Evolutionary conservation across 2,797 vertebrate genomes (phyloP).

Genomic region (Acrossocheilus wenchowensis): DNA sequence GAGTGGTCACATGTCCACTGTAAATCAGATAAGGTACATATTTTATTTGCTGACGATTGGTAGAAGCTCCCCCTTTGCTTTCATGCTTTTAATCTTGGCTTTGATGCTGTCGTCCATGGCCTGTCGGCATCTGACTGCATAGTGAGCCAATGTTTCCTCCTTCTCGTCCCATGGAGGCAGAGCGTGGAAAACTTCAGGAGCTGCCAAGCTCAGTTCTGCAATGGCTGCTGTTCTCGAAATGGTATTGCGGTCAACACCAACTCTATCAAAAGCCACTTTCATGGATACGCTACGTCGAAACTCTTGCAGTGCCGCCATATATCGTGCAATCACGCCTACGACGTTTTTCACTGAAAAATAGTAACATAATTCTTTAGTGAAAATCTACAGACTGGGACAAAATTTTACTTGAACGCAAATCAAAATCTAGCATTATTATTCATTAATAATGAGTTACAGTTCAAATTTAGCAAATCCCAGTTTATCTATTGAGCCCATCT

Average conservation of each 20-base stretch:
- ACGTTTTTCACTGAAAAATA: slow-evolving; percentile 71
- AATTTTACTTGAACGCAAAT: background rate
- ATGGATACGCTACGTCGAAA: slow-evolving; percentile 73
- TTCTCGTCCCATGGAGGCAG: slow-evolving; percentile 74
- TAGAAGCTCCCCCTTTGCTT: slow-evolving; percentile 69
- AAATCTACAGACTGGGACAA: background rate
- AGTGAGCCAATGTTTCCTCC: slow-evolving; percentile 73
- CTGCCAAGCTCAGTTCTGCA: slow-evolving; percentile 72
- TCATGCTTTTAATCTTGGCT: slow-evolving; percentile 75
- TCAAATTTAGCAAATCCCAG: background rate
- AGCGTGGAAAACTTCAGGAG: slow-evolving; percentile 71
- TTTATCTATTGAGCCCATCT: background rate
- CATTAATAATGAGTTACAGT: background rate
- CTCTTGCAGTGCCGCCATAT: slow-evolving; percentile 74
- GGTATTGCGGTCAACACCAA: slow-evolving; percentile 75
- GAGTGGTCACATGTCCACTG: slow-evolving; percentile 5
- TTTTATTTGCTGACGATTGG: slow-evolving; percentile 76
- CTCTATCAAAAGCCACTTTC: slow-evolving; percentile 76
- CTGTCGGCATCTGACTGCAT: slow-evolving; percentile 69
- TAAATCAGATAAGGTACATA: background rate
- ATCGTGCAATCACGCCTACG: slow-evolving; percentile 73
- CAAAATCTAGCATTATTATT: background rate
- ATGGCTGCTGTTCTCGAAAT: slow-evolving; percentile 74
- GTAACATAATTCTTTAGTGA: background rate
- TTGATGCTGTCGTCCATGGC: slow-evolving; percentile 74